A percentile compares a stretch with the other conserved stretches of the same genome.
Conservation (phyloP, 2,113 vertebrate species). For the Dolichotis patagonum region DNA sequence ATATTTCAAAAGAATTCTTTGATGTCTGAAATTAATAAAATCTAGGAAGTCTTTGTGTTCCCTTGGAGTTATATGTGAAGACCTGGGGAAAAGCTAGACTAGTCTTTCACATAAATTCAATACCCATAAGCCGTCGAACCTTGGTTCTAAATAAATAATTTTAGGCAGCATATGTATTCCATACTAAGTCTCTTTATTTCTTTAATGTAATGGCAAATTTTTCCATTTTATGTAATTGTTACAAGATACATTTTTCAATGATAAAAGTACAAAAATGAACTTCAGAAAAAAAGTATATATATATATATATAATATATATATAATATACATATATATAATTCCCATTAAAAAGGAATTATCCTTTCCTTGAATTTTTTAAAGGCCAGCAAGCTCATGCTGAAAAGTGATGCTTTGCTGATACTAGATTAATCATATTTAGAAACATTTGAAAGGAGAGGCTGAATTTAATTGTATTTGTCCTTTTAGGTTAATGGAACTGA, state of each 20-base stretch:
- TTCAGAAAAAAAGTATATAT: slow-evolving; percentile 50
- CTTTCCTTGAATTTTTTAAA: slow-evolving; percentile 13
- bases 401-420: slow-evolving; percentile 44
- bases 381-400: neutral
- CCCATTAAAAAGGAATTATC: neutral
- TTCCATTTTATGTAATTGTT: neutral
- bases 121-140: neutral
- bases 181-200: neutral
- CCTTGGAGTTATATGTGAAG: neutral
- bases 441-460: slow-evolving; percentile 61
- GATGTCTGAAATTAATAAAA: slow-evolving; percentile 23
- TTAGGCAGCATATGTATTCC: neutral
- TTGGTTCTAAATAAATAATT: neutral
- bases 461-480: slow-evolving; percentile 76
- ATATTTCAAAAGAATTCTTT: neutral
- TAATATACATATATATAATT: neutral
- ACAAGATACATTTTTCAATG: neutral
- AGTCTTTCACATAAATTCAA: slow-evolving; percentile 28
- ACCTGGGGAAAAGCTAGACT: neutral
- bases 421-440: slow-evolving; percentile 68
- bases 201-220: neutral
- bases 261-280: neutral
- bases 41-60: neutral
- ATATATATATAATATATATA: too few relatives aligned
- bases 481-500: slow-evolving; percentile 76